Base-by-base conservation (phyloP, 1,140 invertebrate species). In the Coboldia fuscipes region DNA sequence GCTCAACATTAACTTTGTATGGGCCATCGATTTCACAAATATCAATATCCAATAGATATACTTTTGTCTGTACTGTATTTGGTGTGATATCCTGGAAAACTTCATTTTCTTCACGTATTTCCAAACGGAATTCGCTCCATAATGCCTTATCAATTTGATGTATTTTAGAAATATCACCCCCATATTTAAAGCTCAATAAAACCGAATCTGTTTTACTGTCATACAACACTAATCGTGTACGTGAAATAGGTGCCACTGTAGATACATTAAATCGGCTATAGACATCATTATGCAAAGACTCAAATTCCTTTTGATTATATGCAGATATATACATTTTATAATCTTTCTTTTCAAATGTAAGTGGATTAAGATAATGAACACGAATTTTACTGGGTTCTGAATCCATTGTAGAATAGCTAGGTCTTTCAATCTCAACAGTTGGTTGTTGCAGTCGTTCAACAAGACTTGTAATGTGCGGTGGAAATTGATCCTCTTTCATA, bases 141-240 rank as follows among this genome's bases (percentile, higher is more conserved):
- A 63, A 54, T 39, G 72, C 51, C 23, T 60, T 61, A 8, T 51
- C 54, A 39, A 72, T 61, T 32, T 49, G 41, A 19, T 65, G 54
- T 37, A 68, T 59, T 10, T 70, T 68, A 29, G 60, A 50, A 4
- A 48, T 62, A 37, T 79, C 73, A n/a, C n/a, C n/a, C n/a, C n/a
- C n/a, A n/a, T n/a, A n/a, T n/a, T n/a, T n/a, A 43, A 75, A 75
- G 29, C 72, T 80, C 36, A 65, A 63, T 40, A 79, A 68, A n/a
- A 84, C 69, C 3, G 64, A 58, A 37, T 77, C 72, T 37, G 65
- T 60, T 14, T 61, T 52, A 20, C 66, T 62, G 46, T 82, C 69
- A 45, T 78, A 85, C 36, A 61, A 68, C 2, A 84, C 76, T 14
- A 86, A 55, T 3, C 80, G 68, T 44, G 76, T 79, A 36, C 71